These are phyloP conservation scores for Hemaris fuciformis DNA, from an alignment of 2,888 invertebrate genomes.

Conservation along the genomic window DNA sequence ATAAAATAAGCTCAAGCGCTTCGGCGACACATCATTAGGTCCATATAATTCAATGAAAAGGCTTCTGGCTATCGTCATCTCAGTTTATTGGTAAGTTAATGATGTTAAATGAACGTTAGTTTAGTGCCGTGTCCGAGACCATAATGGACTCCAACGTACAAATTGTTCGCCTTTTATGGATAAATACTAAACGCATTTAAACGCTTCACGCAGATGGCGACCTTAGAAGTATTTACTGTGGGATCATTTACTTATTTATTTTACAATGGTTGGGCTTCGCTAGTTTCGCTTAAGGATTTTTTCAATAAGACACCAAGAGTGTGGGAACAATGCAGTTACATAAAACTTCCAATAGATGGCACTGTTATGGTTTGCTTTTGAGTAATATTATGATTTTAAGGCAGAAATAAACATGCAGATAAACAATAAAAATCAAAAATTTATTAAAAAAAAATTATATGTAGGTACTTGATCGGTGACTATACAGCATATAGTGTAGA, in stretches of 20 bases:
- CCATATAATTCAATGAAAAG: conserved; percentile 1
- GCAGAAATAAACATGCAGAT: no score
- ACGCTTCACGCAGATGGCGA: not conserved
- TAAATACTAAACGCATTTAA: conserved; percentile 5
- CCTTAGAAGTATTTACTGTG: not conserved
- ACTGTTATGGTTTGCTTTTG: no score
- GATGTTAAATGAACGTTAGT: conserved; percentile 30
- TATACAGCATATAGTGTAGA: no score
- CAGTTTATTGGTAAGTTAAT: conserved; percentile 34
- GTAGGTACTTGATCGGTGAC: no score
- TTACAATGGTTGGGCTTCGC: no score
- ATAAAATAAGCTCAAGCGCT: not conserved
- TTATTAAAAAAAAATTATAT: no score
- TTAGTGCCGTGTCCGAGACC: conserved; percentile 22
- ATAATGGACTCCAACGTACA: not conserved
- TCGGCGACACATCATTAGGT: not conserved
- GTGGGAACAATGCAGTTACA: no score
- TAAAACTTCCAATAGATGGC: no score
- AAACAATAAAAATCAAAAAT: no score
- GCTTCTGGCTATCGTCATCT: conserved; percentile 27
- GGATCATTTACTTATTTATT: not conserved
- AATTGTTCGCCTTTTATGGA: conserved; percentile 12
- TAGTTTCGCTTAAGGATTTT: no score
- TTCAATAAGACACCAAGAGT: no score
- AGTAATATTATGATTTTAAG: no score